A percentile compares a stretch with the other conserved stretches of the same genome.
These are phyloP conservation scores for Leptinotarsa peninsularis DNA, from an alignment of 2,888 invertebrate species.

Conservation along the genomic window DNA sequence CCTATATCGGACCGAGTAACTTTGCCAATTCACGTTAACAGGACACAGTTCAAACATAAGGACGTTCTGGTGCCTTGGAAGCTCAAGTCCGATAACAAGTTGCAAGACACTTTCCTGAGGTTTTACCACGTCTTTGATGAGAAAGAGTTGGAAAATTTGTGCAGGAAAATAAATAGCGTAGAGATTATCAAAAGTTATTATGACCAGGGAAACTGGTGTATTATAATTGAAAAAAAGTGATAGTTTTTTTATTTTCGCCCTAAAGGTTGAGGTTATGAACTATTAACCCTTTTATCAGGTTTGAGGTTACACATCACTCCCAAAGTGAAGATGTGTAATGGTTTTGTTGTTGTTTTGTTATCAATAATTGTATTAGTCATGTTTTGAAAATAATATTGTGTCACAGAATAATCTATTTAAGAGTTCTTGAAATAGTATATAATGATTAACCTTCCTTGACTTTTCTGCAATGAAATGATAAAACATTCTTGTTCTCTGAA, in stretches of 20 bases:
- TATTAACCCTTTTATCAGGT: not conserved
- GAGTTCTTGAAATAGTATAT: slow-evolving; percentile 1
- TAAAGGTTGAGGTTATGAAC: slow-evolving; percentile 2
- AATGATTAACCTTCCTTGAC: not conserved
- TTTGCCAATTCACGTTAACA: slow-evolving; percentile 88
- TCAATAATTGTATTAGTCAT: not conserved
- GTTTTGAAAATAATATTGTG: not conserved
- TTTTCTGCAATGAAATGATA: not conserved
- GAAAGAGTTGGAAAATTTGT: slow-evolving; percentile 80
- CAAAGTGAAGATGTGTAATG: not conserved
- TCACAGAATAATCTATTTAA: not conserved
- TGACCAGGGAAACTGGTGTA: slow-evolving; percentile 98
- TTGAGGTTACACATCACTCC: not conserved
- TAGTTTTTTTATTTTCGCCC: slow-evolving; percentile 11
- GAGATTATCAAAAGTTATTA: slow-evolving; percentile 80
- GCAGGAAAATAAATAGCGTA: slow-evolving; percentile 69
- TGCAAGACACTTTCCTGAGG: slow-evolving; percentile 75
- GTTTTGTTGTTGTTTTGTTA: not conserved
- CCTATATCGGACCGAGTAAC: slow-evolving; percentile 54
- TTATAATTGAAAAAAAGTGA: slow-evolving; percentile 75
- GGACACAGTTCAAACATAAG: slow-evolving; percentile 89
- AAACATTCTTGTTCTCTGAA: not conserved
- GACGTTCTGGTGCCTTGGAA: slow-evolving; percentile 98
- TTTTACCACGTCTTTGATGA: slow-evolving; percentile 95
- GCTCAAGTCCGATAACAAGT: slow-evolving; percentile 69